These are phyloP conservation scores for Oophaga pumilio DNA, from an alignment of 2,113 vertebrate species.

Conservation along the genomic window DNA sequence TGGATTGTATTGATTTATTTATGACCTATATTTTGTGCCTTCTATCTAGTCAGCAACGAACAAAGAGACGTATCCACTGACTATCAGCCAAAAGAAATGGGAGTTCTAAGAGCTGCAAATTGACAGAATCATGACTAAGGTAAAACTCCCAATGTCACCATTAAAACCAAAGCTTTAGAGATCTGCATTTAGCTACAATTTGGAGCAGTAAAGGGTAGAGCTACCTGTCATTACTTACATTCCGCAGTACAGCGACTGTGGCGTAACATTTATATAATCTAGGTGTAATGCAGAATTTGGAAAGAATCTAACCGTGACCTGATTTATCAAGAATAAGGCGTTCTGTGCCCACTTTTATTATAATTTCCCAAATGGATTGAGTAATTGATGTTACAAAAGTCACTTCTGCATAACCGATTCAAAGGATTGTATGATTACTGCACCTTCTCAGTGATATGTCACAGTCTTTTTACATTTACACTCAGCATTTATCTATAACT, in stretches of 20 bases:
- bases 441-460: neutral
- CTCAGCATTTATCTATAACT: neutral
- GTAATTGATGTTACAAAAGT: conserved; percentile 4
- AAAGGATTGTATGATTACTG: neutral
- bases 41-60: conserved; percentile 46
- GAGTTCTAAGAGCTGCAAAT: conserved; percentile 4
- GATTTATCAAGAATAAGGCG: neutral
- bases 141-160: conserved; percentile 38
- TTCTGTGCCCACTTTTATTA: neutral
- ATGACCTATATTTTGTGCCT: conserved; percentile 43
- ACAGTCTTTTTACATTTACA: neutral
- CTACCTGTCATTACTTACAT: neutral
- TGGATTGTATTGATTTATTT: conserved; percentile 50
- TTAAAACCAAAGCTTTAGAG: neutral
- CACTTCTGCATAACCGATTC: neutral
- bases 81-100: conserved; percentile 28
- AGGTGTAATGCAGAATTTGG: neutral
- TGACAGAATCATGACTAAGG: conserved; percentile 38
- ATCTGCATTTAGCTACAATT: neutral
- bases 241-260: too few species aligned
- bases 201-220: neutral
- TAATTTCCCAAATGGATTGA: conserved; percentile 9
- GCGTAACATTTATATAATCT: neutral
- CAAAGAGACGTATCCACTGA: conserved; percentile 23
- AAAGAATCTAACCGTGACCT: neutral